Evolutionary conservation across 2,113 vertebrate genomes (phyloP).

Genomic region (Leiothrix lutea): DNA sequence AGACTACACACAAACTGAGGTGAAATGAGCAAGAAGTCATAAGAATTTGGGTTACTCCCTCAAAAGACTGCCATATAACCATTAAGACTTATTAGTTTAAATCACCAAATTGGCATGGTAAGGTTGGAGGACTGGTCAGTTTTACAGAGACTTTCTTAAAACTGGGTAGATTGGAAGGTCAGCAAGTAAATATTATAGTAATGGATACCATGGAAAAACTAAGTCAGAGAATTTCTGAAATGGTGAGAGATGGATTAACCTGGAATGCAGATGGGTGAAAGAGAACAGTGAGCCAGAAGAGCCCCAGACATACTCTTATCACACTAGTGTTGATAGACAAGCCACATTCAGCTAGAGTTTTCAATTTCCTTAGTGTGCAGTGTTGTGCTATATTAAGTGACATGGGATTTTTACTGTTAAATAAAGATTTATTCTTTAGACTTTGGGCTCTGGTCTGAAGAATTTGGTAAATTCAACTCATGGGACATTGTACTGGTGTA

Average conservation of each 20-base stretch:
- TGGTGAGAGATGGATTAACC: background rate
- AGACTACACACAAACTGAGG: background rate
- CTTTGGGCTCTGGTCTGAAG: background rate
- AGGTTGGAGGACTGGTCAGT: background rate
- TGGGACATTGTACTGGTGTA: background rate
- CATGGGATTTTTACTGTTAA: background rate
- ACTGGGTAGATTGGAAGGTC: background rate
- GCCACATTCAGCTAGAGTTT: background rate
- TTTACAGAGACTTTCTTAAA: background rate
- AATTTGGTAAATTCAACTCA: background rate
- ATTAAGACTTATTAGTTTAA: background rate
- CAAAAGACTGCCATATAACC: background rate
- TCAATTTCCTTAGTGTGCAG: background rate
- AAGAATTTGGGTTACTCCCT: background rate
- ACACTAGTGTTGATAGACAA: background rate
- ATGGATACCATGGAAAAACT: background rate
- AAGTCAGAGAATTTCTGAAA: background rate
- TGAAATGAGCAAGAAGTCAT: background rate
- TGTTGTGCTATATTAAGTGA: background rate
- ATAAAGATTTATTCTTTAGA: constrained; percentile 6
- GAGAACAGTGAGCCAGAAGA: background rate
- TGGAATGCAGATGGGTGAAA: background rate
- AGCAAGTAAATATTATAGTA: background rate
- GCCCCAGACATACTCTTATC: background rate
- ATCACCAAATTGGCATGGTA: background rate